Conservation (phyloP, 1,140 invertebrate species). For the Conus betulinus region DNA sequence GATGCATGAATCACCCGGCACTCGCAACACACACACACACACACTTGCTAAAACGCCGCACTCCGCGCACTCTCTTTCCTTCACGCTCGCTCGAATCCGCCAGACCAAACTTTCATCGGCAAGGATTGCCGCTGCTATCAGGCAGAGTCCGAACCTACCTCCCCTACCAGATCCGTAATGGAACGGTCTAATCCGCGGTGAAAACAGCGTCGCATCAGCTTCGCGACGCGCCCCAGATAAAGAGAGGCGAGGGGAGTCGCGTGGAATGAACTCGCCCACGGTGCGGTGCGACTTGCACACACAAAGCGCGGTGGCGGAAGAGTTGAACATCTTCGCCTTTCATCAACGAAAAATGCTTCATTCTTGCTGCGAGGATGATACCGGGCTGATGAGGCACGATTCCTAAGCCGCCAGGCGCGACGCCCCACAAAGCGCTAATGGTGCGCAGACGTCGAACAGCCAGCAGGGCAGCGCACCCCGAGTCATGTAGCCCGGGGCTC, state of each 20-base stretch:
- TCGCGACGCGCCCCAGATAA: not conserved
- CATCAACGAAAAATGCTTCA: not conserved
- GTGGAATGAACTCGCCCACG: not conserved
- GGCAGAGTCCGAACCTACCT: not conserved
- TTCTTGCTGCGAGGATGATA: not conserved
- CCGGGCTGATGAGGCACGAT: not conserved
- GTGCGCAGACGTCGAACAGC: not conserved
- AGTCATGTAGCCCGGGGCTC: not conserved
- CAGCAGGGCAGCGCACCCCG: not conserved
- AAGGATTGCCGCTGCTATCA: not conserved
- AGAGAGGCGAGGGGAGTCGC: not conserved
- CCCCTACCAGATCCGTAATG: not conserved
- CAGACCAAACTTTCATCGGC: not conserved
- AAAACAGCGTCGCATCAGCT: not conserved
- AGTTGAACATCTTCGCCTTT: not conserved
- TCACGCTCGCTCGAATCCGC: slow-evolving; percentile 9
- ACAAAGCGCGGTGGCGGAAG: not conserved
- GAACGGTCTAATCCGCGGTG: not conserved
- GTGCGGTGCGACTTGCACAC: not conserved
- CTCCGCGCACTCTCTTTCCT: slow-evolving; percentile 5
- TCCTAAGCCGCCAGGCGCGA: not conserved
- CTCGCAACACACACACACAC: not conserved
- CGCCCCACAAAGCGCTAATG: not conserved
- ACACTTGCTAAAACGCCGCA: not conserved
- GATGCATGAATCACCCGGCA: not conserved